A percentile compares a stretch with the other conserved stretches of the same genome.
Evolutionary conservation across 2,888 invertebrate genomes (phyloP).

Genomic region (Ashinkailepas kermadecensis): DNA sequence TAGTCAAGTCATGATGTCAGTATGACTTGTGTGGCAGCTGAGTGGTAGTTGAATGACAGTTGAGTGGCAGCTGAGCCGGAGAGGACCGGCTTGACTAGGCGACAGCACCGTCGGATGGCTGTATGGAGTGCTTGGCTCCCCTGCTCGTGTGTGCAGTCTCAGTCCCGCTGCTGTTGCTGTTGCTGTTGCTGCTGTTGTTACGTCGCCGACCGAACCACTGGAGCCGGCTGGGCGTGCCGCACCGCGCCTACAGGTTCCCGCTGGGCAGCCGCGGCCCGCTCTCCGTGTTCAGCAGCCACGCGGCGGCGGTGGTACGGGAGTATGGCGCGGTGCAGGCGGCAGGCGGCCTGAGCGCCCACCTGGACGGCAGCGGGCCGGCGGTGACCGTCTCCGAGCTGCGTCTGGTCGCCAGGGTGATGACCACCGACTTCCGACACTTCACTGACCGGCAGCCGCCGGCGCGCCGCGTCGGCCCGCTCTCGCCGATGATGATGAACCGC

Average conservation of each 20-base stretch:
- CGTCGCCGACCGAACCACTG: background rate
- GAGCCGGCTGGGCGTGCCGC: background rate
- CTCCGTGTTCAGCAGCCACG: background rate
- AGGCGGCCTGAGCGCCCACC: background rate
- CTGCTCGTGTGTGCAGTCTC: no score
- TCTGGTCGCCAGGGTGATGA: background rate
- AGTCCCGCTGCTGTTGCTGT: background rate
- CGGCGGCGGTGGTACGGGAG: background rate
- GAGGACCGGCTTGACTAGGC: no score
- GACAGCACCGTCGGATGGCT: no score
- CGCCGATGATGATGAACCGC: constrained; percentile 5
- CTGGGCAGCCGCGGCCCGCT: background rate
- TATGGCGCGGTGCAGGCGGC: background rate
- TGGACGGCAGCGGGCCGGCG: background rate
- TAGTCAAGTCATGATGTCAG: no score
- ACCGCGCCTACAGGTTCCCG: background rate
- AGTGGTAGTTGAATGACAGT: no score
- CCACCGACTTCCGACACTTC: background rate
- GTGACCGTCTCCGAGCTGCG: background rate
- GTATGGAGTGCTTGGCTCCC: no score
- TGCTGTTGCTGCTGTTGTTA: background rate
- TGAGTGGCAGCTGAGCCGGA: no score
- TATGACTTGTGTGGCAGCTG: no score
- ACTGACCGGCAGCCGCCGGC: background rate
- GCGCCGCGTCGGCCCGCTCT: background rate